phyloP scores from a whole-genome alignment of 2,797 vertebrate genomes.

The Crenichthys baileyi region DNA sequence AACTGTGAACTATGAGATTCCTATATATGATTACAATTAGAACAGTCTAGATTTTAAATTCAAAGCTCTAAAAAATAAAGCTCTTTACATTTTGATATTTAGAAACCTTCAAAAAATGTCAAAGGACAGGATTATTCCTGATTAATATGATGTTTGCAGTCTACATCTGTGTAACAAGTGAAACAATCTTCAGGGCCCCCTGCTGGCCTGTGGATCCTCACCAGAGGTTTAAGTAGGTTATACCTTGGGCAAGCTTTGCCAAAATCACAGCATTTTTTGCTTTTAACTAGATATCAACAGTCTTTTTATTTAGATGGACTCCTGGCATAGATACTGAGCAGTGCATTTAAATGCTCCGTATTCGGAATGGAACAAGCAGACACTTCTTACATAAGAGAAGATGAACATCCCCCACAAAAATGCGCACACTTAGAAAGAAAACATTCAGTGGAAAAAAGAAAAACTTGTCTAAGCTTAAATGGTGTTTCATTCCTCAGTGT shows the following conservation, averaged over 20 bases:
- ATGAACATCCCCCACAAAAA: slow-evolving; percentile 22
- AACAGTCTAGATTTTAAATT: neutral
- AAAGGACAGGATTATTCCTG: neutral
- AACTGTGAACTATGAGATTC: neutral
- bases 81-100: neutral
- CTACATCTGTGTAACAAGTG: neutral
- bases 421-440: slow-evolving; percentile 23
- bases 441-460: slow-evolving; percentile 20
- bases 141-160: neutral
- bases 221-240: neutral
- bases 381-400: slow-evolving; percentile 55
- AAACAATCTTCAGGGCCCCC: neutral
- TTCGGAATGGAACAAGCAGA: slow-evolving; percentile 70
- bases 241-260: neutral
- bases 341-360: slow-evolving; percentile 42
- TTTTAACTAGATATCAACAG: neutral
- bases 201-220: neutral
- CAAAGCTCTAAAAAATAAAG: neutral
- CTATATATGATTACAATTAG: neutral
- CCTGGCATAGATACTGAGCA: slow-evolving; percentile 14
- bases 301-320: slow-evolving; percentile 1
- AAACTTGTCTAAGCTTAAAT: slow-evolving; percentile 23
- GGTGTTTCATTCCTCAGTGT: slow-evolving; percentile 16
- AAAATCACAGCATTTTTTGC: neutral
- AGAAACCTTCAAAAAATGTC: neutral